Evolutionary conservation across 2,797 vertebrate species (phyloP).

Genomic region (Nasua narica): DNA sequence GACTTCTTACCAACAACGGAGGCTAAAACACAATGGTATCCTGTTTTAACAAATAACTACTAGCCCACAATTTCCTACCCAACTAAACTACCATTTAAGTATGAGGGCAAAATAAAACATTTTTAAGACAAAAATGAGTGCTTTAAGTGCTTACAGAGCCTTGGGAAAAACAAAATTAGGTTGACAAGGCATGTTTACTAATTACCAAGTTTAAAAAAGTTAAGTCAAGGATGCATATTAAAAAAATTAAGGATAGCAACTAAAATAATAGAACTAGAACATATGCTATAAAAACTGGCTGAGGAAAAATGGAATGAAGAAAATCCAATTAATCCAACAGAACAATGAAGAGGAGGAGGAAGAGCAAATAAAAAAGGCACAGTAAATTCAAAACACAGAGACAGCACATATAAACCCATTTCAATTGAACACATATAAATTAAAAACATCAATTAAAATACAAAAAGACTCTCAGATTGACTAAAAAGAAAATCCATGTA

Average conservation of each 20-base stretch:
- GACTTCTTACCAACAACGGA: neutral
- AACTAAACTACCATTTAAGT: constrained; percentile 7
- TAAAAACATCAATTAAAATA: neutral
- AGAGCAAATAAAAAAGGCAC: neutral
- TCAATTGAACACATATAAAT: neutral
- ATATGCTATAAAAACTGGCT: neutral
- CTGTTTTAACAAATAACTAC: neutral
- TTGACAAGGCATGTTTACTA: neutral
- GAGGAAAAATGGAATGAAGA: neutral
- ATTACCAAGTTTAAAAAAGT: neutral
- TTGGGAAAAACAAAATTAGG: constrained; percentile 1
- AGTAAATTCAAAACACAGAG: constrained; percentile 38
- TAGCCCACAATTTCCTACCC: neutral
- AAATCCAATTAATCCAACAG: neutral
- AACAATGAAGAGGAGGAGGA: neutral
- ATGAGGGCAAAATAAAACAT: neutral
- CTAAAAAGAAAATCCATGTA: constrained; percentile 9
- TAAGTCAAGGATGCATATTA: neutral
- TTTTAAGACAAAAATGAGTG: constrained; percentile 6
- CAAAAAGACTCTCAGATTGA: neutral
- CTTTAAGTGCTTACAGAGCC: neutral
- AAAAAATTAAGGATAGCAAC: neutral
- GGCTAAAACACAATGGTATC: neutral
- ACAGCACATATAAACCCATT: neutral
- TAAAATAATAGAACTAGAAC: neutral